phyloP scores from a whole-genome alignment of 2,113 vertebrate genomes.

The Girardinichthys multiradiatus region DNA sequence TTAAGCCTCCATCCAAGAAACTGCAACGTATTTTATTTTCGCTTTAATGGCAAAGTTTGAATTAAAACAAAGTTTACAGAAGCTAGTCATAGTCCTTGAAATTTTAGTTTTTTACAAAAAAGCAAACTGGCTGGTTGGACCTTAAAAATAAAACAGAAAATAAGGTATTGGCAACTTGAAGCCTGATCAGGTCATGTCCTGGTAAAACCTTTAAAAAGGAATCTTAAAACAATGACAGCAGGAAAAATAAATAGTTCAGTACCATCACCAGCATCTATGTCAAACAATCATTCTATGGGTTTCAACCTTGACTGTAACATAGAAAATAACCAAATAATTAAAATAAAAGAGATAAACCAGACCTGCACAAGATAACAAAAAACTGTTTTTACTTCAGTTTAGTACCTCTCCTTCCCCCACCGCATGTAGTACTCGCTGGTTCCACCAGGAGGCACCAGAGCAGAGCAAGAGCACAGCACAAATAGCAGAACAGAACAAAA shows the following conservation, averaged over 20 bases:
- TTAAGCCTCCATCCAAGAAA: neutral
- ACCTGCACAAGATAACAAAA: slow-evolving; percentile 59
- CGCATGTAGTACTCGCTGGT: slow-evolving; percentile 53
- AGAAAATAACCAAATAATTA: slow-evolving; percentile 55
- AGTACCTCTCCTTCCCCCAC: slow-evolving; percentile 75
- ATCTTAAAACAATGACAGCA: too few relatives aligned
- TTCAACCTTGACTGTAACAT: slow-evolving; percentile 70
- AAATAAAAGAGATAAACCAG: slow-evolving; percentile 51
- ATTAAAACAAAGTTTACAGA: neutral
- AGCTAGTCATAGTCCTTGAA: too few relatives aligned
- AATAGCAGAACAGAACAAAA: slow-evolving; percentile 76
- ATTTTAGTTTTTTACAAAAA: too few relatives aligned
- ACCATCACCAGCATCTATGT: neutral
- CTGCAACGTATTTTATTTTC: neutral
- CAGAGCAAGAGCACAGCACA: slow-evolving; percentile 79
- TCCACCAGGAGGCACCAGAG: slow-evolving; percentile 78
- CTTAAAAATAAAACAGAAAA: too few relatives aligned
- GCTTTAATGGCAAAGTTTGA: neutral
- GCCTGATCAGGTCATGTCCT: too few relatives aligned
- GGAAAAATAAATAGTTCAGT: too few relatives aligned
- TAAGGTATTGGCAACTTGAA: too few relatives aligned
- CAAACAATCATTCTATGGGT: slow-evolving; percentile 14
- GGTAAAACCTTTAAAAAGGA: neutral
- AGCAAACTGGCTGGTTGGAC: too few relatives aligned
- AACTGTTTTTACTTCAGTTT: slow-evolving; percentile 79